Base-by-base conservation (phyloP, 1,140 invertebrate genomes). In the Euwallacea fornicatus region DNA sequence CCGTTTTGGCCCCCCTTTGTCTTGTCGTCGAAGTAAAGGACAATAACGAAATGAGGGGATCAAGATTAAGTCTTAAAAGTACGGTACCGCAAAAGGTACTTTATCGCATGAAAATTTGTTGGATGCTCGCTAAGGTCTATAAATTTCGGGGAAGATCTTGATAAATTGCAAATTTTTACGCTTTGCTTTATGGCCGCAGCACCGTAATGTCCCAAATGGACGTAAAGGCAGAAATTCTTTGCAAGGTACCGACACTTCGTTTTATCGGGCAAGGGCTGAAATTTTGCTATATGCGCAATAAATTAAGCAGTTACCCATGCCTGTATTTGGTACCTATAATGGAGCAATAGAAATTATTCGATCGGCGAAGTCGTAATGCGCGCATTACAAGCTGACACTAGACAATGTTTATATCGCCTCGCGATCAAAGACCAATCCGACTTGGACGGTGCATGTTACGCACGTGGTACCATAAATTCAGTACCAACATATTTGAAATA, bases 391-490 rank as follows among this genome's bases (percentile, higher is more conserved):
- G 41, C 72, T 76, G 74, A 72, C 75, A 76, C 68, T 75, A 61
- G 69, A 71, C 71, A 73, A 75, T 76, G 75, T 76, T 76, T 76
- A 75, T 76, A 76, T 75, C 75, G 70, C 75, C 50, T 71, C 15
- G 42, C 54, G 75, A 76, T 76, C 75, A 76, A 76, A 76, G 75
- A 75, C 55, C 44, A 47, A 62, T 67, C 66, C 71, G 70, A 66
- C 63, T 56, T 16, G 16, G 8, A 21, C 54, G 63, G 15, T 66
- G 15, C 54, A n/a, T 66, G 63, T 46, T 46, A 59, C 15, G 43
- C 60, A 62, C 43, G 16, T 16, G 42, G 60, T 11, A 33, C 46
- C 42, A 21, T 62, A 62, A 62, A 62, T 62, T 13, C 21, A 15
- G 11, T 62, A n/a, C 15, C 13, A 9, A 62, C 16, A 10, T 15